Base-by-base conservation (phyloP, 2,888 invertebrate genomes). In the Nymphalis c-album region DNA sequence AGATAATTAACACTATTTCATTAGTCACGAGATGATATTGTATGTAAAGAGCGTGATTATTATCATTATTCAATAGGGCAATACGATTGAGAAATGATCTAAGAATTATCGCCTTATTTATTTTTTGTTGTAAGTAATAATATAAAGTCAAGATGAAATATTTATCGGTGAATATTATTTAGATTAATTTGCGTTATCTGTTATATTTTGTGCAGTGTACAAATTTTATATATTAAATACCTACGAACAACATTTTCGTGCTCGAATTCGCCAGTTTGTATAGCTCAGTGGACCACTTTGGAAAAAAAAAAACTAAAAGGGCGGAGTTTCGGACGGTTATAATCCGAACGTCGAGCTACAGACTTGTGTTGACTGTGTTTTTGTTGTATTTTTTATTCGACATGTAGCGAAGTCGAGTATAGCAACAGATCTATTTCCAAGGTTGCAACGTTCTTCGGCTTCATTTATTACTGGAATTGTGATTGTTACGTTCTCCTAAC, bases 351-450 rank as follows among this genome's bases (percentile, higher is more conserved):
- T 77, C 81, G 80, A 82, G 84, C 83, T 82, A 81, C 80, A 77
- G 80, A 80, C 80, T 84, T 79, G 76, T 75, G 69, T 73, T 73
- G 80, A 78, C 79, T 82, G 74, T 74, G 81, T 90, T 90, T 90
- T 90, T 90, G 87, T 80, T 80, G 74, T 73, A 74, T 85, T 89
- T 90, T 90, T 89, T 78, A 76, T 74, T 78, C 75, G 75, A 77
- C 83, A 80, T 81, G 82, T 84, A 85, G 82, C 83, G 77, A 80
- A 80, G 83, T 75, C 76, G 78, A 75, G 76, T 79, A 79, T 78
- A 78, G 80, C 84, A 81, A 86, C 87, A 84, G 86, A 87, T 88
- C 84, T 82, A 80, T 85, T 85, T 82, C 82, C 91, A 90, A 90
- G 90, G 90, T 87, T 87, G 84, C 79, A 73, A 76, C 74, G 81